Conservation (phyloP, 37 sponge, comb jelly and placozoan species). For the Theonella swinhoei region DNA sequence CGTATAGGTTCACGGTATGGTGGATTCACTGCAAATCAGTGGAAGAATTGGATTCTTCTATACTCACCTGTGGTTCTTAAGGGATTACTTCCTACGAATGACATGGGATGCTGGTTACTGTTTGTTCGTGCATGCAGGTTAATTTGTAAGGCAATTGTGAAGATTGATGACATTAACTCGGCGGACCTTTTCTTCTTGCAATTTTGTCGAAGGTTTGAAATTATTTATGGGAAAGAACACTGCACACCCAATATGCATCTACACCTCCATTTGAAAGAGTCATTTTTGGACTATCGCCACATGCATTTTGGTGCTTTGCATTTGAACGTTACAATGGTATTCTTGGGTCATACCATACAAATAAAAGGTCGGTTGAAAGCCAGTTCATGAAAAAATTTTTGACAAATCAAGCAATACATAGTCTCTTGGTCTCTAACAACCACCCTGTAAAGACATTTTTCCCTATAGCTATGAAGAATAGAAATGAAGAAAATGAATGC, state of each 20-base stretch:
- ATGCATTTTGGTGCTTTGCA: conserved; percentile 51
- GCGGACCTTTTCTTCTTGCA: conserved; percentile 27
- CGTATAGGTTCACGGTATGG: conserved; percentile 38
- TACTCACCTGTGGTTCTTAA: conserved; percentile 53
- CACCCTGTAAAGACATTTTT: too few relatives aligned
- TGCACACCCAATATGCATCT: conserved; percentile 31
- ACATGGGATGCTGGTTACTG: conserved; percentile 52
- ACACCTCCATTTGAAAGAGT: conserved; percentile 33
- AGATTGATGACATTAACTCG: conserved; percentile 9
- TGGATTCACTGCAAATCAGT: conserved; percentile 70
- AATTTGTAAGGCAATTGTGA: conserved; percentile 14
- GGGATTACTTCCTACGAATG: conserved; percentile 23
- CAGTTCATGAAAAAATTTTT: conserved; percentile 57
- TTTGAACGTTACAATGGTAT: conserved; percentile 72
- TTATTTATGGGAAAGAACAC: background rate
- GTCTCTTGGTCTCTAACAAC: background rate
- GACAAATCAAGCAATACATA: background rate
- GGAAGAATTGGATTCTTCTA: conserved; percentile 58
- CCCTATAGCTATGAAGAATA: too few relatives aligned
- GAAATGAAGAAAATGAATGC: too few relatives aligned
- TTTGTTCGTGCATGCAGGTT: conserved; percentile 59
- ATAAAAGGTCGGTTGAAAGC: conserved; percentile 27
- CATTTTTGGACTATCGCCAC: conserved; percentile 44
- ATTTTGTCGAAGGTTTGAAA: conserved; percentile 27
- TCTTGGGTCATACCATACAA: conserved; percentile 1